Base-by-base conservation (phyloP, 35 echinoderm and acorn worm genomes). In the Heliocidaris tuberculata region DNA sequence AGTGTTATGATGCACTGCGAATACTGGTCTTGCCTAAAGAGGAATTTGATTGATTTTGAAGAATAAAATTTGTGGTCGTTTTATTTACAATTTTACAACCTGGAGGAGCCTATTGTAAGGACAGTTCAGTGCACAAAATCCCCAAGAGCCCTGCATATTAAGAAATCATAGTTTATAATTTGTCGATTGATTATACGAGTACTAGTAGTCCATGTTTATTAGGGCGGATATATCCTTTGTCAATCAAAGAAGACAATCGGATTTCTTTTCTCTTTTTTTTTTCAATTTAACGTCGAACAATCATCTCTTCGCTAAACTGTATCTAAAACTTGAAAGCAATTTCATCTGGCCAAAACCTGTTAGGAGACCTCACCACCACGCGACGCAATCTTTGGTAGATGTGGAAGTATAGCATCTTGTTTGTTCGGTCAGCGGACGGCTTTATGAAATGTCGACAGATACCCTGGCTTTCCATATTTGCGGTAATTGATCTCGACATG, bases 401-500 rank as follows among this genome's bases (percentile, higher is more conserved):
- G 65, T 78, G 65, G 19, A 78, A 21, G 19, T 19, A 78, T 24
- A 42, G 35, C 7, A n/a, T 78, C 5, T 78, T 78, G 65, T 78
- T 78, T n/a, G 65, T 78, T 78, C 65, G 21, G 65, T 78, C 65
- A 78, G 21, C 65, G 65, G 27, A 78, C 27, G 65, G 21, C 65
- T 27, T 78, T 78, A 27, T 78, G 65, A 78, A n/a, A 78, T 78
- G 27, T 78, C 65, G 65, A 78, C 60, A 70, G 60, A 70, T 70
- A 70, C 65, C 65, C 19, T 42, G 65, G 21, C 65, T 78, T 78
- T 24, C 65, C 21, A 78, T 78, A 19, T 78, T 78, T 78, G 65
- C 65, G 27, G 65, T 78, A 78, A 78, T n/a, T 78, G 65, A 78
- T 78, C 65, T 78, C 65, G 27, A 78, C 65, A 78, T 78, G 65